Percentiles rank a stretch among this genome's conserved stretches.
phyloP scores from a whole-genome alignment of 2,888 invertebrate species.

The Drosophila ezoana region DNA sequence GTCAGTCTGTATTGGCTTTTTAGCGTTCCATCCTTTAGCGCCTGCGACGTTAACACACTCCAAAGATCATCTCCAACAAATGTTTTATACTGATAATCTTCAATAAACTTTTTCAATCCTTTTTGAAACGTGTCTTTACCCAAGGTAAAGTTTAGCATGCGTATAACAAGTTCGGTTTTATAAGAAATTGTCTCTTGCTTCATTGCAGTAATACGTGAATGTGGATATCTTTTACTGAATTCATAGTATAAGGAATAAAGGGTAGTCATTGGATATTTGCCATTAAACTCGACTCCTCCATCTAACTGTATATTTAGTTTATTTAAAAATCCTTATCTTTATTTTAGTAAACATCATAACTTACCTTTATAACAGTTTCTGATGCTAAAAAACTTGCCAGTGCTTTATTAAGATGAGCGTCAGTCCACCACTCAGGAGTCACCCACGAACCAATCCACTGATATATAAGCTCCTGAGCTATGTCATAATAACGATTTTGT shows the following conservation, averaged over 20 bases:
- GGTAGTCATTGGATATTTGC: conserved; percentile 92
- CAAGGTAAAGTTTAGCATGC: conserved; percentile 95
- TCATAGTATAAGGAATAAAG: conserved; percentile 92
- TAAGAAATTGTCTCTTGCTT: conserved; percentile 90
- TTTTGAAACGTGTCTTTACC: conserved; percentile 91
- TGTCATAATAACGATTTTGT: conserved; percentile 88
- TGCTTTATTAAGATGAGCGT: conserved; percentile 91
- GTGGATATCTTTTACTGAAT: conserved; percentile 91
- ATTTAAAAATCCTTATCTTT: not conserved
- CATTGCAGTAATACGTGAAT: conserved; percentile 91
- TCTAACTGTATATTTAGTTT: conserved; percentile 86
- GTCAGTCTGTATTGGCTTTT: conserved; percentile 87
- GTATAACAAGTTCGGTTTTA: conserved; percentile 92
- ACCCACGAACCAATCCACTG: conserved; percentile 92
- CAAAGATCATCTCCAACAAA: conserved; percentile 93
- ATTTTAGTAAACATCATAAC: conserved; percentile 4
- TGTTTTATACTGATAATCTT: conserved; percentile 89
- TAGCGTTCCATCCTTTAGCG: conserved; percentile 87
- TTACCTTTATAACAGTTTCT: conserved; percentile 89
- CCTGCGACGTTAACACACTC: conserved; percentile 89
- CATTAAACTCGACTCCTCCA: conserved; percentile 90
- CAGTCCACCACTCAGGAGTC: conserved; percentile 92
- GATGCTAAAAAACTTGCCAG: conserved; percentile 91
- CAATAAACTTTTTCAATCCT: conserved; percentile 90
- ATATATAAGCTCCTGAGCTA: conserved; percentile 90